A percentile compares a stretch with the other conserved stretches of the same genome.
These are phyloP conservation scores for Hanleya hanleyi DNA, from an alignment of 2,888 invertebrate genomes.

Conservation along the genomic window DNA sequence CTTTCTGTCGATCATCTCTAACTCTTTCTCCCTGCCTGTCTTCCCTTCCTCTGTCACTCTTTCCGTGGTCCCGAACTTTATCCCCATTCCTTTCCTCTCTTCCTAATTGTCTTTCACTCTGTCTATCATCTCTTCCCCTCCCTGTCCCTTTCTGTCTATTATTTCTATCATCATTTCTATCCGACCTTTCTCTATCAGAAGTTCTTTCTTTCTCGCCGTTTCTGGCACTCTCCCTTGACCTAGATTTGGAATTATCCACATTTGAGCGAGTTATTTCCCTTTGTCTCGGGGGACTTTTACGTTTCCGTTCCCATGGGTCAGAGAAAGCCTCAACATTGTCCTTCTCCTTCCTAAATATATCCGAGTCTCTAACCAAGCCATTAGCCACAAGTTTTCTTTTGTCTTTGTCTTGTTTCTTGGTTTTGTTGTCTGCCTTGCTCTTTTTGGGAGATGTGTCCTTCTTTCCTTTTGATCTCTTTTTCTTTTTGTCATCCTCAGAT, in stretches of 20 bases:
- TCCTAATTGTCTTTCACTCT: neutral
- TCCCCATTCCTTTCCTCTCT: neutral
- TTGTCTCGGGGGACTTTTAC: neutral
- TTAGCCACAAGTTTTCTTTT: neutral
- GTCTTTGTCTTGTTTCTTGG: too few relatives aligned
- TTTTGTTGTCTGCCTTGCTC: neutral
- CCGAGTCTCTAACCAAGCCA: conserved; percentile 3
- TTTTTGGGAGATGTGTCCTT: neutral
- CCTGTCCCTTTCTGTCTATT: neutral
- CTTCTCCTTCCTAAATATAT: neutral
- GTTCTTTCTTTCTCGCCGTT: neutral
- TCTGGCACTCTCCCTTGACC: neutral
- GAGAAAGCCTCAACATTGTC: neutral
- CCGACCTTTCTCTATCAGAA: neutral
- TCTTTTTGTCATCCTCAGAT: neutral
- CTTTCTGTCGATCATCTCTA: neutral
- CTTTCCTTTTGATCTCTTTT: neutral
- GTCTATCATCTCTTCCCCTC: neutral
- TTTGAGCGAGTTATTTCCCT: neutral
- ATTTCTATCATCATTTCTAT: neutral
- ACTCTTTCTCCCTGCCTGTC: neutral
- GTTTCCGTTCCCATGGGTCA: neutral
- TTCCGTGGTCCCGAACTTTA: neutral
- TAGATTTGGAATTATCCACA: neutral
- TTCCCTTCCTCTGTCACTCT: neutral